Percentiles rank a stretch among this genome's conserved stretches.
These are phyloP conservation scores for Dasysyrphus tricinctus DNA, from an alignment of 2,888 invertebrate genomes.

Conservation along the genomic window DNA sequence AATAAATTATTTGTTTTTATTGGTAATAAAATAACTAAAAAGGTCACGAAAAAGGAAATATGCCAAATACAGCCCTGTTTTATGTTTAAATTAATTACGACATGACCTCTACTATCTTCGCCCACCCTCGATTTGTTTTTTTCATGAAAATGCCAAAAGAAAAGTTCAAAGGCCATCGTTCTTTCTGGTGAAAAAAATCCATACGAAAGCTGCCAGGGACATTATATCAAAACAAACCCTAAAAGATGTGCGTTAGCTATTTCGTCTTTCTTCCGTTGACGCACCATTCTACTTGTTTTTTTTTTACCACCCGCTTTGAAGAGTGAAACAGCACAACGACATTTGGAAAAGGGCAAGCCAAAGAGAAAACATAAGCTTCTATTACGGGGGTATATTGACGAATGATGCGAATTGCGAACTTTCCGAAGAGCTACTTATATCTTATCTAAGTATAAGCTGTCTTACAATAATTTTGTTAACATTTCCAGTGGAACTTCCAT, in stretches of 20 bases:
- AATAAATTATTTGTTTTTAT: too few relatives aligned
- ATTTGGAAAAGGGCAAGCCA: conserved; percentile 52
- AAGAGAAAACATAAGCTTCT: conserved; percentile 6
- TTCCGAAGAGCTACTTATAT: conserved; percentile 22
- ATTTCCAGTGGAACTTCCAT: conserved; percentile 47
- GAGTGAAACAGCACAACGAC: neutral
- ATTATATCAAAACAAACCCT: conserved; percentile 26
- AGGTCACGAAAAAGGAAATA: too few relatives aligned
- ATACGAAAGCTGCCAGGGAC: conserved; percentile 33
- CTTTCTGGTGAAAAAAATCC: conserved; percentile 11
- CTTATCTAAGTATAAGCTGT: conserved; percentile 6
- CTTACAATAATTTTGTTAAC: conserved; percentile 38
- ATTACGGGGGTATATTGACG: neutral
- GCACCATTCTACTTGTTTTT: neutral
- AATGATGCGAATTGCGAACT: neutral
- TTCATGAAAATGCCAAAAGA: conserved; percentile 42
- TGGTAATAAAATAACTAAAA: too few relatives aligned
- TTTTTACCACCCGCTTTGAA: conserved; percentile 31
- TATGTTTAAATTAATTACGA: conserved; percentile 12
- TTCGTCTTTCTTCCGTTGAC: conserved; percentile 8
- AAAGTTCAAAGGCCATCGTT: conserved; percentile 56
- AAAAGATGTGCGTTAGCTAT: conserved; percentile 15
- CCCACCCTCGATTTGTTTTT: neutral
- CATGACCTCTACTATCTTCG: conserved; percentile 18
- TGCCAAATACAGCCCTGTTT: conserved; percentile 14